phyloP scores from a whole-genome alignment of 2,888 invertebrate genomes.

The Tyria jacobaeae region DNA sequence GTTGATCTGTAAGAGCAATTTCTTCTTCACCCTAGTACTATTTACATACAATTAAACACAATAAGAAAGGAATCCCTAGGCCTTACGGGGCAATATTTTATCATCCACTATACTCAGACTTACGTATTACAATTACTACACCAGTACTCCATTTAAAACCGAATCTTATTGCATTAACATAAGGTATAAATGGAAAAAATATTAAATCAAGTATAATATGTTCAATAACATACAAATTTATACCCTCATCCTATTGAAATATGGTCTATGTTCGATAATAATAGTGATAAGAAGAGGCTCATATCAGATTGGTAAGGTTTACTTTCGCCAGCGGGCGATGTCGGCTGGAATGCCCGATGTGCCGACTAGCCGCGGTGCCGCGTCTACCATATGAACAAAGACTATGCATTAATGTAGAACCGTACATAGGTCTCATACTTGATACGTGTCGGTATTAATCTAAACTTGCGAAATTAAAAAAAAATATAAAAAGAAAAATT shows the following conservation, averaged over 20 bases:
- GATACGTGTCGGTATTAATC: background rate
- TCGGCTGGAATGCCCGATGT: conserved; percentile 79
- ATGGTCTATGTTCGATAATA: conserved; percentile 22
- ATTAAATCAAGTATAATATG: background rate
- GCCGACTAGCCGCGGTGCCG: conserved; percentile 73
- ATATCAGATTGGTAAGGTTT: conserved; percentile 67
- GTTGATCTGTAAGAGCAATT: conserved; percentile 33
- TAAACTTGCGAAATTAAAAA: no score
- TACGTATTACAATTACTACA: conserved; percentile 37
- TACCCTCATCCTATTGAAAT: background rate
- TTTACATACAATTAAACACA: conserved; percentile 54
- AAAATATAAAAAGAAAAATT: no score
- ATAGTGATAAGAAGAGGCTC: conserved; percentile 41
- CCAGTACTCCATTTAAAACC: conserved; percentile 13
- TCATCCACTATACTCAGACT: conserved; percentile 45
- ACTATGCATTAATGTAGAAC: conserved; percentile 40
- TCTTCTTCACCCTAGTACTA: conserved; percentile 35
- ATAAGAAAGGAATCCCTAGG: conserved; percentile 54
- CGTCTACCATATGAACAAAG: conserved; percentile 66
- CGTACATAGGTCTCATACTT: conserved; percentile 12
- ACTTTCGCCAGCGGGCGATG: conserved; percentile 81
- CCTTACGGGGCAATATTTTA: conserved; percentile 47
- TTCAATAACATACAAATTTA: conserved; percentile 8
- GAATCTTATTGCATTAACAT: background rate
- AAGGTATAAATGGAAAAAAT: conserved; percentile 18